These are phyloP conservation scores for Entomyzon cyanotis DNA, from an alignment of 2,113 vertebrate species.

Conservation along the genomic window DNA sequence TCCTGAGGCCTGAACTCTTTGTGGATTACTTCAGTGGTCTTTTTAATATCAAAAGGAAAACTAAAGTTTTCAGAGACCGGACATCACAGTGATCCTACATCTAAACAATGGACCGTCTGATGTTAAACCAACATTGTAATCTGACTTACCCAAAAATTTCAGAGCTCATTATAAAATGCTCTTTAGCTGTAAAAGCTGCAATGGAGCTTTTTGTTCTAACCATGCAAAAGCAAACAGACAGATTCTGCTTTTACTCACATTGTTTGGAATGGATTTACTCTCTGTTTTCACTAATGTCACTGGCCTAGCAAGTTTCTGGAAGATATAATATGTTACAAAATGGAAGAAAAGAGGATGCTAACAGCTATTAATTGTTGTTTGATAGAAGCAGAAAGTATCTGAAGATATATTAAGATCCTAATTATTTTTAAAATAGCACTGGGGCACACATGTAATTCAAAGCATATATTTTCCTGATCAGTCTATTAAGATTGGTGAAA, in stretches of 20 bases:
- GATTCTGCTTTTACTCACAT: conserved; percentile 26
- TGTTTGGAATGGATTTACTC: conserved; percentile 21
- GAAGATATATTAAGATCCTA: background rate
- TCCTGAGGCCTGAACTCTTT: conserved; percentile 40
- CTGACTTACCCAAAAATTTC: conserved; percentile 51
- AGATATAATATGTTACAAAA: background rate
- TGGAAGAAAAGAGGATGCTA: background rate
- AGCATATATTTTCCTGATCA: background rate
- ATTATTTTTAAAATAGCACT: background rate
- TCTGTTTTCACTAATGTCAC: background rate
- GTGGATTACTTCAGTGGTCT: conserved; percentile 52
- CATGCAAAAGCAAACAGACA: conserved; percentile 33
- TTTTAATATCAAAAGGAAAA: conserved; percentile 65
- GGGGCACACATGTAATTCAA: background rate
- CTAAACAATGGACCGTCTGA: conserved; percentile 61
- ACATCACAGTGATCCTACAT: conserved; percentile 54
- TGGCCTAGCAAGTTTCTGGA: background rate
- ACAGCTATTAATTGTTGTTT: background rate
- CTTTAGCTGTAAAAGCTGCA: conserved; percentile 46
- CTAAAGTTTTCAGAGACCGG: conserved; percentile 28
- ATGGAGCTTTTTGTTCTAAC: conserved; percentile 32
- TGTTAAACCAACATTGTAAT: conserved; percentile 68
- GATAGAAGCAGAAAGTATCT: background rate
- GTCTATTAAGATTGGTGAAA: background rate
- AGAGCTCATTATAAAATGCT: conserved; percentile 54